Base-by-base conservation (phyloP, 1,140 invertebrate species). In the Diplogasteroides magnus region DNA sequence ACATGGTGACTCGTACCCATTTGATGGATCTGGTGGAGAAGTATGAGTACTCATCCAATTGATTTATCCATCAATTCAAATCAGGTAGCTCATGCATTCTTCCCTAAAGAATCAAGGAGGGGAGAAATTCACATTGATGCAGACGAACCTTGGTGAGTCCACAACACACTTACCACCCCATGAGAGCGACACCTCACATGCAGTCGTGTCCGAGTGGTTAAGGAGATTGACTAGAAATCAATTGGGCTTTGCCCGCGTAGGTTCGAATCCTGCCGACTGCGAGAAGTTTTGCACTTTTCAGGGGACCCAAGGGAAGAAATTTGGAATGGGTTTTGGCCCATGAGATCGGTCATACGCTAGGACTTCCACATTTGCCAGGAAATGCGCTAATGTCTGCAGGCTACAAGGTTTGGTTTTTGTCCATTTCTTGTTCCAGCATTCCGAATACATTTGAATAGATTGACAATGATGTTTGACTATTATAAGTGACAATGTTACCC, bases 141-240 rank as follows among this genome's bases (percentile, higher is more conserved):
- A 11, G 37, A 48, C 19, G 37, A 48, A 48, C 37, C 37, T 11
- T 48, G 37, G 37, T 48, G 37, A 48, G 19, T 48, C 6, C 19
- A 48, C 19, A 6, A 48, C 19, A 11, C 37, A 11, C 19, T 6
- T 48, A 48, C 19, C 6, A 48, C 37, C 6, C 37, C 19, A 48
- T 11, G 19, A n/a, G n/a, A n/a, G n/a, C n/a, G n/a, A n/a, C n/a
- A n/a, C n/a, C n/a, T n/a, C n/a, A n/a, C n/a, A n/a, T n/a, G n/a
- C n/a, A n/a, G n/a, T n/a, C n/a, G n/a, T 69, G 67, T 68, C 67
- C 67, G 67, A 69, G 67, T 69, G 67, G 67, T 69, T 69, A 69
- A 69, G 67, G 67, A 68, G 67, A 68, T 68, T 69, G 67, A 69
- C 67, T 69, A 13, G 67, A 69, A 69, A 69, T 69, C 67, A 69